Evolutionary conservation across 2,113 vertebrate species (phyloP).

Genomic region (Ciconia stormi): DNA sequence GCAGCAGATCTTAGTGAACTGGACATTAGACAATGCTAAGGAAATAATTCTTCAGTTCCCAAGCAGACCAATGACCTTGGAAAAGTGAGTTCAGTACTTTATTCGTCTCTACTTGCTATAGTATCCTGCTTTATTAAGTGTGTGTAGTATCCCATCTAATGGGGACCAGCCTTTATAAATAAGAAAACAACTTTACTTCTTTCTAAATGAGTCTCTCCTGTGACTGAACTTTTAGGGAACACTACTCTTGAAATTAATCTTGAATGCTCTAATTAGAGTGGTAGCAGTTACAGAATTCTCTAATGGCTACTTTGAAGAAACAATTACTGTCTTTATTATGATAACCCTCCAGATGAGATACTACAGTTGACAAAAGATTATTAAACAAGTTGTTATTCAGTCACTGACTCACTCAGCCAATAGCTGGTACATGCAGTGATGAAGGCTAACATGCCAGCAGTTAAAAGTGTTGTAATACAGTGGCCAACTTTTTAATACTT

Average conservation of each 20-base stretch:
- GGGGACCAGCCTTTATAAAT: background rate
- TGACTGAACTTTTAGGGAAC: background rate
- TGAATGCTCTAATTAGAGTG: conserved; percentile 41
- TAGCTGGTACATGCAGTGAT: background rate
- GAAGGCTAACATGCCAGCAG: background rate
- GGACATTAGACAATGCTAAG: background rate
- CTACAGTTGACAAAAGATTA: conserved; percentile 24
- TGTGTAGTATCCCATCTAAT: background rate
- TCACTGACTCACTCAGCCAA: background rate
- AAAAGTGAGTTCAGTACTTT: background rate
- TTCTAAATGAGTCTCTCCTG: background rate
- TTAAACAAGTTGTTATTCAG: conserved; percentile 42
- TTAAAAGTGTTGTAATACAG: background rate
- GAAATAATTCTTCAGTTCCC: background rate
- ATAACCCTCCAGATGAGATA: conserved; percentile 37
- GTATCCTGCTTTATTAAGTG: background rate
- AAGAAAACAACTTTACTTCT: background rate
- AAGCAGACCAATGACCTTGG: background rate
- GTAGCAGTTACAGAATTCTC: conserved; percentile 31
- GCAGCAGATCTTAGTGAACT: background rate
- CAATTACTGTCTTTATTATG: conserved; percentile 41
- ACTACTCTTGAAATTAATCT: conserved; percentile 2
- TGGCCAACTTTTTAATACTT: background rate
- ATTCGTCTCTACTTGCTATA: background rate
- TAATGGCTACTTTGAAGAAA: conserved; percentile 31